Evolutionary conservation across 2,113 vertebrate species (phyloP), one percentile per base, ranked within the genome.

Genomic region (Orcinus orca): DNA sequence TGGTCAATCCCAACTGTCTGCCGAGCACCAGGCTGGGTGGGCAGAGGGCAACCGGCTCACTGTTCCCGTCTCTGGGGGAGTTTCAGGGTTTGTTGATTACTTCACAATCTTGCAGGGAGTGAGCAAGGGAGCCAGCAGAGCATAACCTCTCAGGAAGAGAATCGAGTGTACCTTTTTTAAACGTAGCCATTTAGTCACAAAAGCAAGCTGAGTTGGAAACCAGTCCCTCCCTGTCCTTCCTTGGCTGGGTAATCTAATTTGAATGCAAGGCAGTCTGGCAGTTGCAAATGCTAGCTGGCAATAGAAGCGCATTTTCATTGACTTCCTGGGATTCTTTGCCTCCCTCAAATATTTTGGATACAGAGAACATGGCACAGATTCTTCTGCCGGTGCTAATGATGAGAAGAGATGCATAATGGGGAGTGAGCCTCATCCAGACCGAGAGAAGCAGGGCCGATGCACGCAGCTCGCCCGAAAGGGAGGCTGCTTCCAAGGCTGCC

Each of bases 321-420:
- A 97, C 97, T 97, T 98, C 97, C 97, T 97, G 96, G 97, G 96
- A 98, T 97, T 98, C 97, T 98, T 97, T 97, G 97, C 97, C 97
- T 97, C 98, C 87, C 97, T 98, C 97, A 97, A 97, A 97, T 98
- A 97, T 97, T 97, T 98, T 97, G 97, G 98, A 98, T 98, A 98
- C 97, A 98, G 97, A 98, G 96, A 97, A 97, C 95, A 97, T 98
- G 97, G 97, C 97, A 98, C 95, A 41, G 97, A 94, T 90, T 88
- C 97, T 96, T 97, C 92, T n/a, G 97, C 95, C 84, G 12, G 95
- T 73, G 97, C 97, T 97, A 97, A 97, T 97, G 96, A 97, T 26
- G 93, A 84, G 96, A 76, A 96, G 95, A 90, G 60, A 86, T 50
- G 97, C 89, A 97, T 97, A 97, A 96, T 97, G 97, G 97, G 79